These are phyloP conservation scores for Polypterus bichir DNA, from an alignment of 2,113 vertebrate species.

Conservation along the genomic window DNA sequence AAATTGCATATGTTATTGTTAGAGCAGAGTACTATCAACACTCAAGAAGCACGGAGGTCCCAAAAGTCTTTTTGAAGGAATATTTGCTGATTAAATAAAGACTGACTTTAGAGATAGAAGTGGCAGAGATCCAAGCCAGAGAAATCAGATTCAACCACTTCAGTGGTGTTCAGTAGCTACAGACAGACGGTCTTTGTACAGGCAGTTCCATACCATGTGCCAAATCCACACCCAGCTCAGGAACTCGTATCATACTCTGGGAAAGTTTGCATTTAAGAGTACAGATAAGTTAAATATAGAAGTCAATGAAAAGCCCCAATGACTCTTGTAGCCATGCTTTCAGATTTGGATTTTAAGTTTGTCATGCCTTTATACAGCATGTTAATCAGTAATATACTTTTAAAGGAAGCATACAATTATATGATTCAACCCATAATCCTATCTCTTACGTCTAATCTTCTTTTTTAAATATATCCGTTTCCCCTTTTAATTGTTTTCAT, in stretches of 20 bases:
- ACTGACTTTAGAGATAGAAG: conserved; percentile 54
- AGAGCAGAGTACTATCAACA: too few species aligned
- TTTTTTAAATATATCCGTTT: too few species aligned
- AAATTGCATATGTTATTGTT: too few species aligned
- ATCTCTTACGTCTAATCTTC: too few species aligned
- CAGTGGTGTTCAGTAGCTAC: conserved; percentile 57
- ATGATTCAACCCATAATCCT: too few species aligned
- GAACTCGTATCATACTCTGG: conserved; percentile 45
- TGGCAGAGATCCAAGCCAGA: conserved; percentile 68
- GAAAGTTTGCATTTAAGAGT: conserved; percentile 32
- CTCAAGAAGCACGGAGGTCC: conserved; percentile 37
- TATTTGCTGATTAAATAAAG: conserved; percentile 66
- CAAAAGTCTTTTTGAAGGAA: conserved; percentile 49
- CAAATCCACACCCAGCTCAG: conserved; percentile 62
- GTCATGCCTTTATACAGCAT: too few species aligned
- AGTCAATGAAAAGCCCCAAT: conserved; percentile 53
- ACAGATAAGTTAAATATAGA: conserved; percentile 67
- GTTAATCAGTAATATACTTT: too few species aligned
- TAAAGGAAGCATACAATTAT: too few species aligned
- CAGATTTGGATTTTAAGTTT: too few species aligned
- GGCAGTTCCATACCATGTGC: conserved; percentile 56
- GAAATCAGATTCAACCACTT: conserved; percentile 59
- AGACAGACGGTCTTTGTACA: conserved; percentile 55
- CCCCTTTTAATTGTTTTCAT: too few species aligned
- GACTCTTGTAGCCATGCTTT: conserved; percentile 19